Evolutionary conservation across 2,113 vertebrate genomes (phyloP).

Genomic region (Sceloporus undulatus): DNA sequence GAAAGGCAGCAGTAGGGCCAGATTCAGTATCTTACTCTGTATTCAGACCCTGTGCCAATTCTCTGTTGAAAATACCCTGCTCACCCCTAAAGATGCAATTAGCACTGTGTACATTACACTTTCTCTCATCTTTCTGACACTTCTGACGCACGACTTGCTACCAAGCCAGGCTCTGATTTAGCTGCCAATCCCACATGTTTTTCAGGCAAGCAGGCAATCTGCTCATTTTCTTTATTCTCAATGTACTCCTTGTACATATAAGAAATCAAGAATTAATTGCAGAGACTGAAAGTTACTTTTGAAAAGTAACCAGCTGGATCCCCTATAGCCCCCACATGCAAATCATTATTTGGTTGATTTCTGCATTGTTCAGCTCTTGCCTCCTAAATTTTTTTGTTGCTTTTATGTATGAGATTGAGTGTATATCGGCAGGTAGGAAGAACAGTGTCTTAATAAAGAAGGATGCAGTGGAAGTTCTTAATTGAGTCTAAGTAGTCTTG

Average conservation of each 20-base stretch:
- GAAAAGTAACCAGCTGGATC: too few relatives aligned
- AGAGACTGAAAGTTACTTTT: too few relatives aligned
- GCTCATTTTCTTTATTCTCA: neutral
- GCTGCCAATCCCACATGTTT: neutral
- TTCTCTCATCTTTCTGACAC: neutral
- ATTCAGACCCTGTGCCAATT: neutral
- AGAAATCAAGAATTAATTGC: neutral
- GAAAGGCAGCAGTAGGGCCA: neutral
- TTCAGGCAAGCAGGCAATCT: neutral
- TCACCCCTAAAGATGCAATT: neutral
- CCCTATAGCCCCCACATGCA: too few relatives aligned
- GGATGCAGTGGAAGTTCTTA: neutral
- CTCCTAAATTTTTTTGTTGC: neutral
- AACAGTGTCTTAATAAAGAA: neutral
- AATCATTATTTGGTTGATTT: neutral
- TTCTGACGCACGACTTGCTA: neutral
- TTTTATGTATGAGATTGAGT: neutral
- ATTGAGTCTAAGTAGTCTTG: neutral
- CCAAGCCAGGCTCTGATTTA: neutral
- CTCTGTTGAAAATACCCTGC: neutral
- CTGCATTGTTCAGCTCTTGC: neutral
- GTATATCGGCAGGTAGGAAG: too few relatives aligned
- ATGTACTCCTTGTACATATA: neutral
- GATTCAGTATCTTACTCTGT: neutral
- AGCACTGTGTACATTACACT: neutral